Evolutionary conservation across 2,888 invertebrate genomes (phyloP).

Genomic region (Drosophila emarginata): DNA sequence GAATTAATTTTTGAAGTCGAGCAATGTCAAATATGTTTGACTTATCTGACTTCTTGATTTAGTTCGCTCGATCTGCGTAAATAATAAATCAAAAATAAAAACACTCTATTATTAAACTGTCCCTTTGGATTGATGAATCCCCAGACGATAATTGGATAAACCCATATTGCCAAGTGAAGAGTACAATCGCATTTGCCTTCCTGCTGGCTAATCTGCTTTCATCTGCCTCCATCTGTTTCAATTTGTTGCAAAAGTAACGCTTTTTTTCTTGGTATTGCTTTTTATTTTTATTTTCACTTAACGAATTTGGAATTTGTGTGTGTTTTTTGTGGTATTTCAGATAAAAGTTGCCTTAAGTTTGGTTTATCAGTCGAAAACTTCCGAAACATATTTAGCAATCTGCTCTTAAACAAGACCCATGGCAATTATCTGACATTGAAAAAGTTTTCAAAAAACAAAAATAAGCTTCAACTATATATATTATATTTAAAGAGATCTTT

Average conservation of each 20-base stretch:
- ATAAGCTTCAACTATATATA: background rate
- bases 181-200: background rate
- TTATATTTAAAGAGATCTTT: background rate
- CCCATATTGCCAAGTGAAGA: background rate
- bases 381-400: conserved; percentile 47
- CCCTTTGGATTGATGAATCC: background rate
- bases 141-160: background rate
- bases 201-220: conserved; percentile 26
- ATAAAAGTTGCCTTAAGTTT: conserved; percentile 1
- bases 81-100: too few relatives aligned
- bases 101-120: too few relatives aligned
- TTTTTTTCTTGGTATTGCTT: conserved; percentile 13
- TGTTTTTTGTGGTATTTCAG: background rate
- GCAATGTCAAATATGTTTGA: too few relatives aligned
- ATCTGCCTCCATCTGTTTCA: conserved; percentile 46
- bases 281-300: background rate
- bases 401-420: background rate
- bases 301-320: too few relatives aligned
- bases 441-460: background rate
- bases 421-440: conserved; percentile 6
- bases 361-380: conserved; percentile 51
- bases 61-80: too few relatives aligned
- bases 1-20: too few relatives aligned
- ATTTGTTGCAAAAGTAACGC: conserved; percentile 15
- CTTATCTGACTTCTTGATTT: too few relatives aligned